phyloP scores from a whole-genome alignment of 2,113 vertebrate genomes.

The Vimba vimba region DNA sequence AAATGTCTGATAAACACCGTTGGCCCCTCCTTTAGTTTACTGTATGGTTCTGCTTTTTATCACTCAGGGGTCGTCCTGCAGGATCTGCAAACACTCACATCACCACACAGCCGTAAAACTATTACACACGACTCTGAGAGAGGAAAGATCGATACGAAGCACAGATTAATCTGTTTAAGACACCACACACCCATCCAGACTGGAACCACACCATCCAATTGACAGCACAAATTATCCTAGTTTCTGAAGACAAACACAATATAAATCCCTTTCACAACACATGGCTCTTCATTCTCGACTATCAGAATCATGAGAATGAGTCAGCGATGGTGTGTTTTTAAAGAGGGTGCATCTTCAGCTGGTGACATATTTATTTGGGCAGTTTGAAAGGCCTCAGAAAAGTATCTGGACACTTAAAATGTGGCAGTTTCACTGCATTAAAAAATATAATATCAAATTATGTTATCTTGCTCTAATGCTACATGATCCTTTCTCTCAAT shows the following conservation, averaged over 20 bases:
- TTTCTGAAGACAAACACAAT: not conserved
- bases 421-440: not conserved
- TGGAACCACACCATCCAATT: not conserved
- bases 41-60: not conserved
- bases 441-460: not conserved
- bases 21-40: not conserved
- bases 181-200: not conserved
- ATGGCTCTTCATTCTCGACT: not conserved
- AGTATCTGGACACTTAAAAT: not conserved
- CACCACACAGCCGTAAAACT: not conserved
- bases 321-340: slow-evolving; percentile 4
- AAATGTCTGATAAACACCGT: not conserved
- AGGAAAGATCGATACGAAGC: slow-evolving; percentile 7
- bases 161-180: slow-evolving; percentile 7
- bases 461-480: not conserved
- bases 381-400: not conserved
- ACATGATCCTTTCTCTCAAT: too few species aligned
- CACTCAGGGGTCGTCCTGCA: not conserved
- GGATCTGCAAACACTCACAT: not conserved
- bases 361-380: not conserved
- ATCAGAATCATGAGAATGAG: slow-evolving; percentile 8
- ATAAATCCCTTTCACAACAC: slow-evolving; percentile 12
- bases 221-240: not conserved
- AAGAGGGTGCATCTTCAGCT: not conserved
- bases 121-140: not conserved